These are phyloP conservation scores for Pollimyrus isidori DNA, from an alignment of 2,113 vertebrate genomes.

Conservation along the genomic window DNA sequence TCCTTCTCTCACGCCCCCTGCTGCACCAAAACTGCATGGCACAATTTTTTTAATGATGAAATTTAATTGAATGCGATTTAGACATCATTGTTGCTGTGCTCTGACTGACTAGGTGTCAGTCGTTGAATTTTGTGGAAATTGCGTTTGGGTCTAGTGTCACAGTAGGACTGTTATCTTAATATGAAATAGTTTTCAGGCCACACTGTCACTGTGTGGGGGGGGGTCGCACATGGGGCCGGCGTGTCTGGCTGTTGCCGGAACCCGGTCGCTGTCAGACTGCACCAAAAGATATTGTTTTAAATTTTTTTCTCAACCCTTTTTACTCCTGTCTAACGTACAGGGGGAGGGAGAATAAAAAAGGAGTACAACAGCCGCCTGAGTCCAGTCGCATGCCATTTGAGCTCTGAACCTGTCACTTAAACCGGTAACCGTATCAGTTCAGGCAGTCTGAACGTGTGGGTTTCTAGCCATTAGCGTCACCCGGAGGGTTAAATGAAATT, in stretches of 20 bases:
- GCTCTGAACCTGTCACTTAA: neutral
- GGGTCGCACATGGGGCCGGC: neutral
- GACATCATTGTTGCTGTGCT: neutral
- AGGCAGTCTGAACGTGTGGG: neutral
- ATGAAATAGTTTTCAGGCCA: neutral
- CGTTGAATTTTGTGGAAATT: neutral
- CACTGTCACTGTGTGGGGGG: neutral
- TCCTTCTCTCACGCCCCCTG: neutral
- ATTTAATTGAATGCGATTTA: neutral
- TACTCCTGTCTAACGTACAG: neutral
- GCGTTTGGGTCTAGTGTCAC: neutral
- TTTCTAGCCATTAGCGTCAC: slow-evolving; percentile 19
- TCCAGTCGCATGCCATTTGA: neutral
- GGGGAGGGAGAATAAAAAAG: neutral
- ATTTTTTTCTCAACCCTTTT: neutral
- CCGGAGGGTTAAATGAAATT: slow-evolving; percentile 24
- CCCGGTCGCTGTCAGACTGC: neutral
- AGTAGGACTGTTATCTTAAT: neutral
- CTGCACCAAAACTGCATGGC: neutral
- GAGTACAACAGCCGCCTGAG: neutral
- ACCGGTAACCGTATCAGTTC: neutral
- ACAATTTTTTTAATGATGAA: neutral
- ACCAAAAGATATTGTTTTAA: neutral
- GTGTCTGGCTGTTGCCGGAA: neutral
- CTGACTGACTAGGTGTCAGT: neutral